phyloP scores from a whole-genome alignment of 2,113 vertebrate genomes.

The Pampusana beccarii region DNA sequence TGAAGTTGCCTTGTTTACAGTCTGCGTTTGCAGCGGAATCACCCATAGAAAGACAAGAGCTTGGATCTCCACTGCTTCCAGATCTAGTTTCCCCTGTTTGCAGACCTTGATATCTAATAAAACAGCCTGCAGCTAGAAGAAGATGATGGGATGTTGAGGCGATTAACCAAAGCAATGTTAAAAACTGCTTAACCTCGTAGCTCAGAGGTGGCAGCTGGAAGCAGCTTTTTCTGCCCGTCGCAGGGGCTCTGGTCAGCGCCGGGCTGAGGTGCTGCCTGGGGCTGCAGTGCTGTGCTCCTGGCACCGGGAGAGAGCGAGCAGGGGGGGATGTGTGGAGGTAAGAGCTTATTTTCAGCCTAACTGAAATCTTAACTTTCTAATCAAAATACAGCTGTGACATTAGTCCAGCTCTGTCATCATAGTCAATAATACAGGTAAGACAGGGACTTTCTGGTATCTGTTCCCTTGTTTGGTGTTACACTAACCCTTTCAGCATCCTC shows the following conservation, averaged over 20 bases:
- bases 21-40: rapidly evolving
- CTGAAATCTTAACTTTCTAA: not conserved
- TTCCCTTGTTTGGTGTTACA: not conserved
- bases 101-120: not conserved
- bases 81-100: not conserved
- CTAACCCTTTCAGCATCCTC: not conserved
- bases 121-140: not conserved
- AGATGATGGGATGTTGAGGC: not conserved
- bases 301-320: not conserved
- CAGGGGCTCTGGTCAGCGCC: not conserved
- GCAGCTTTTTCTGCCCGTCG: not conserved
- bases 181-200: not conserved
- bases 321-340: not conserved
- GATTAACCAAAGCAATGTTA: not conserved
- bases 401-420: not conserved
- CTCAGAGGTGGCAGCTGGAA: not conserved
- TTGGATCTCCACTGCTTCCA: not conserved
- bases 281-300: not conserved
- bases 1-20: not conserved
- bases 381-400: not conserved
- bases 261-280: not conserved
- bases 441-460: not conserved
- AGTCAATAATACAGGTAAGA: not conserved
- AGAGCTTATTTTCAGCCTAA: not conserved
- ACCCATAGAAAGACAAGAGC: not conserved